Conservation (phyloP, 2,888 invertebrate genomes). For the Tetranychus piercei region DNA sequence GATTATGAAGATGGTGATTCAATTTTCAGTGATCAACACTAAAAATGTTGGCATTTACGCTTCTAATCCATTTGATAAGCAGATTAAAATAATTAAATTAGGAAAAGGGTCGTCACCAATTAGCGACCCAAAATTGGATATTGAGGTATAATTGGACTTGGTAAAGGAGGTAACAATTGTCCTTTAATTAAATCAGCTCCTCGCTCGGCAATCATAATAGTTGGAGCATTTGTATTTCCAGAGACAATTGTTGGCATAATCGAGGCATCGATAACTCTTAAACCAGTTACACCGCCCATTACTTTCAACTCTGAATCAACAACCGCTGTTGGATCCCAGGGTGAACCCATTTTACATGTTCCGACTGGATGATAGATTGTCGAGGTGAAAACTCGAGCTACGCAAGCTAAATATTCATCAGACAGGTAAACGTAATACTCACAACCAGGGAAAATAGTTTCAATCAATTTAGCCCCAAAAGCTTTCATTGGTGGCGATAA, state of each 20-base stretch:
- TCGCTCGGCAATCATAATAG: slow-evolving; percentile 26
- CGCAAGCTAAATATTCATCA: slow-evolving; percentile 28
- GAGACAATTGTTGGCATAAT: slow-evolving; percentile 28
- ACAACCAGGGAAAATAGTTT: slow-evolving; percentile 58
- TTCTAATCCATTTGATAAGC: too few relatives aligned
- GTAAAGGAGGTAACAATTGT: neutral
- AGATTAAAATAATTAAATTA: too few relatives aligned
- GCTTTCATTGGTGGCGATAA: slow-evolving; percentile 59
- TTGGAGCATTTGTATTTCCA: slow-evolving; percentile 26
- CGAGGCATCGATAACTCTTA: slow-evolving; percentile 30
- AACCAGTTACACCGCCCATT: slow-evolving; percentile 27
- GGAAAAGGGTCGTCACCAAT: too few relatives aligned
- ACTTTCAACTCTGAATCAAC: slow-evolving; percentile 28
- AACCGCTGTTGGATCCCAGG: slow-evolving; percentile 26
- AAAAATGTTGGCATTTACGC: too few relatives aligned
- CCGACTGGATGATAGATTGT: slow-evolving; percentile 28
- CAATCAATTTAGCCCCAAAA: slow-evolving; percentile 56
- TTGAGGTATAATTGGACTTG: neutral
- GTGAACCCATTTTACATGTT: slow-evolving; percentile 28
- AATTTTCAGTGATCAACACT: too few relatives aligned
- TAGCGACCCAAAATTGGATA: neutral
- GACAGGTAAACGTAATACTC: slow-evolving; percentile 31
- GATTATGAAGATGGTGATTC: too few relatives aligned
- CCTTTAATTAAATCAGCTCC: slow-evolving; percentile 26
- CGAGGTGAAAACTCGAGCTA: slow-evolving; percentile 26